Evolutionary conservation across 2,797 vertebrate species (phyloP).

Genomic region (Bucorvus abyssinicus): DNA sequence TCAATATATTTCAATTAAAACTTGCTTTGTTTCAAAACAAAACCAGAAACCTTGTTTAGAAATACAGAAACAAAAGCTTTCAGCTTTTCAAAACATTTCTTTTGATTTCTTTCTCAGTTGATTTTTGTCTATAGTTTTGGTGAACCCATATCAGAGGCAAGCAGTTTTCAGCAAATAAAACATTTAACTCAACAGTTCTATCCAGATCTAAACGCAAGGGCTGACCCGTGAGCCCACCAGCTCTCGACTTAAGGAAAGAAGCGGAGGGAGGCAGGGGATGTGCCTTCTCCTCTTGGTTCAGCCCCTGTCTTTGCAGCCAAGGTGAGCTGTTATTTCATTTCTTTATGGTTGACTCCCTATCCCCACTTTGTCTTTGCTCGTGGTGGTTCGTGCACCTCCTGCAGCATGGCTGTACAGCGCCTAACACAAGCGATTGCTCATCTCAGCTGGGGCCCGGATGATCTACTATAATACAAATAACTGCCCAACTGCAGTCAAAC

Average conservation of each 20-base stretch:
- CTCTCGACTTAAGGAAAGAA: neutral
- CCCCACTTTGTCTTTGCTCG: neutral
- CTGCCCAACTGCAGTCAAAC: conserved; percentile 17
- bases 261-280: neutral
- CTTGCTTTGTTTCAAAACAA: neutral
- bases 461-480: conserved; percentile 51
- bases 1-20: neutral
- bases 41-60: neutral
- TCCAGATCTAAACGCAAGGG: neutral
- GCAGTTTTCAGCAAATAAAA: neutral
- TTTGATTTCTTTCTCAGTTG: neutral
- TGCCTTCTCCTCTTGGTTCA: neutral
- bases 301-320: neutral
- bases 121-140: neutral
- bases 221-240: neutral
- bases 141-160: neutral
- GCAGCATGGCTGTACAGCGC: neutral
- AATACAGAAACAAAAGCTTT: conserved; percentile 6
- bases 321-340: neutral
- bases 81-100: neutral
- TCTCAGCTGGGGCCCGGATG: neutral
- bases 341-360: neutral
- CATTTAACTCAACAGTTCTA: neutral
- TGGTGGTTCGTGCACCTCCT: neutral
- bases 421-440: neutral